phyloP scores from a whole-genome alignment of 2,888 invertebrate species.

The Dusona sp. region DNA sequence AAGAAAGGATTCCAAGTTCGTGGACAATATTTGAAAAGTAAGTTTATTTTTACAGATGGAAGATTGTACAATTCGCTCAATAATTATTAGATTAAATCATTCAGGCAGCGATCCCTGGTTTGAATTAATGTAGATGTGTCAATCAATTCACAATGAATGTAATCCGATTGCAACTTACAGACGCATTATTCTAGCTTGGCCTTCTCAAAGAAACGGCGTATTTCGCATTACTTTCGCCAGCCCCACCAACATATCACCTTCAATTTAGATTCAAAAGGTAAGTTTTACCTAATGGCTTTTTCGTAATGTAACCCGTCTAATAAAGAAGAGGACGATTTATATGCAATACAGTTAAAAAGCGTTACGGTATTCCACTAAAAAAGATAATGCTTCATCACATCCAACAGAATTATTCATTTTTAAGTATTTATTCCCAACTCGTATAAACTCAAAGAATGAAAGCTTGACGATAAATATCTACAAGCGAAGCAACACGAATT shows the following conservation, averaged over 20 bases:
- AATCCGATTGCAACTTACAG: not conserved
- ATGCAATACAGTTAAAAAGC: not conserved
- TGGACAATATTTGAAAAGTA: not conserved
- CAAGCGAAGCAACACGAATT: constrained; percentile 17
- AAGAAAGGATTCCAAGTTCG: not conserved
- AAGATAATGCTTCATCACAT: not conserved
- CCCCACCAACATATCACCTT: not conserved
- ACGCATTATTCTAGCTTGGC: constrained; percentile 1
- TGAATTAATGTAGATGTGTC: not conserved
- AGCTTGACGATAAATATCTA: not conserved
- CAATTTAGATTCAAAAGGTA: not conserved
- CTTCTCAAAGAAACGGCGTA: not conserved
- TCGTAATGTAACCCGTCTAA: not conserved
- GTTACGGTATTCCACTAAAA: not conserved
- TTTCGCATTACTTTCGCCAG: not conserved
- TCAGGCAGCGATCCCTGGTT: not conserved
- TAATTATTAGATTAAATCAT: not conserved
- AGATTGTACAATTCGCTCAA: constrained; percentile 7
- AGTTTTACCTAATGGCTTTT: not conserved
- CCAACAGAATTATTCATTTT: not conserved
- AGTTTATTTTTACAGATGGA: not conserved
- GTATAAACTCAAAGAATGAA: not conserved
- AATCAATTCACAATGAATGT: not conserved
- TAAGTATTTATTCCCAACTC: not conserved
- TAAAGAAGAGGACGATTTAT: not conserved